Evolutionary conservation across 2,888 invertebrate genomes (phyloP), one percentile per base, ranked within the genome.

Genomic region (Conops quadrifasciatus): DNA sequence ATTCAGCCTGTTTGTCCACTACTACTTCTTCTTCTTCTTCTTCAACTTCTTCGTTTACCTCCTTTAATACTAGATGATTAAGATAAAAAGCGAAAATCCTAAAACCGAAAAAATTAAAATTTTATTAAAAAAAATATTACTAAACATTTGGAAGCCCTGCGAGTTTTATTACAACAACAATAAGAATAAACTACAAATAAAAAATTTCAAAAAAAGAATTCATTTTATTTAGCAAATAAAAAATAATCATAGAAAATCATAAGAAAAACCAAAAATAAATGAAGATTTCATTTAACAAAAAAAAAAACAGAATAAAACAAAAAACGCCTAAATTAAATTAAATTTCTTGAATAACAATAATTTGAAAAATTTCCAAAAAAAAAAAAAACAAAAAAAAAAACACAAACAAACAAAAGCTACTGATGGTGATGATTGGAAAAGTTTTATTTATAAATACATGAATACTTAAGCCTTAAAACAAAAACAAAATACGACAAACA

Each of bases 91-190:
- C 9, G 5, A 36, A 36, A 36, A 7, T 36, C 5, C 9, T 36
- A 9, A 36, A 36, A 36, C 36, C 36, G 9, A 36, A 36, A 36
- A 4, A 9, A 36, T 36, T 36, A 9, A 36, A 9, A 36, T 9
- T 36, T 36, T 4, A 36, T 36, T 4, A 36, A 9, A 36, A 9
- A 36, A 4, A 7, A 7, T 4, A 36, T 36, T 4, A 36, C 36
- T 36, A 9, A 36, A 36, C 36, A 36, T 16, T 58, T 58, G 58
- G 58, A 58, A 58, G 58, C 58, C 58, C 58, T 58, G 58, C 16
- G 26, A 58, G 58, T 58, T 58, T 58, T 58, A 9, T 13, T 24
- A 15, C 21, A 58, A 58, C 26, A 36, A 36, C 36, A 36, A 36
- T 9, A 36, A 36, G 9, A 36, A 7, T 36, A 36, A 36, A 36